Conservation (phyloP, 2,797 vertebrate species). For the Phataginus tetradactyla region DNA sequence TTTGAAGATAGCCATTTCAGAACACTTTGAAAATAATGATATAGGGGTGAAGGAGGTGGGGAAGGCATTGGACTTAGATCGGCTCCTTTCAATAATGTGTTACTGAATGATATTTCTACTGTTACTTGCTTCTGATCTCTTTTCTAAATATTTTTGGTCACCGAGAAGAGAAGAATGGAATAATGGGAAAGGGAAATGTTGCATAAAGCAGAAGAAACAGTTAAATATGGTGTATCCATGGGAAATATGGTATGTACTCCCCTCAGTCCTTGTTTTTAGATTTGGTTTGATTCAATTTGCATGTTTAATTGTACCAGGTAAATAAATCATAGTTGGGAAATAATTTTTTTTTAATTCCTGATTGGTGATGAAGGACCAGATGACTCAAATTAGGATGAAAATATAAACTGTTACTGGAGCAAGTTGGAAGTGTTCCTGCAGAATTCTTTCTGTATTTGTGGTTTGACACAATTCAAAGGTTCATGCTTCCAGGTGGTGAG, state of each 20-base stretch:
- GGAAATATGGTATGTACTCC: neutral
- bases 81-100: neutral
- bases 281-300: neutral
- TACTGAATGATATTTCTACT: neutral
- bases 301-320: neutral
- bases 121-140: neutral
- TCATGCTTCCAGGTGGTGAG: no score
- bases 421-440: no score
- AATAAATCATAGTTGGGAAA: neutral
- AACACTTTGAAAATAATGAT: neutral
- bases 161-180: neutral
- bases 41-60: neutral
- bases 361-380: neutral
- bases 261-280: accelerated
- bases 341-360: neutral
- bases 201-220: neutral
- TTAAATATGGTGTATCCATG: neutral
- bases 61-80: neutral
- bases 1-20: neutral
- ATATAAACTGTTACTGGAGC: neutral
- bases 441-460: no score
- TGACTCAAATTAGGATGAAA: neutral
- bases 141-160: neutral
- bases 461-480: no score
- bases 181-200: neutral